Evolutionary conservation across 2,888 invertebrate species (phyloP).

Genomic region (Cepaea hortensis): DNA sequence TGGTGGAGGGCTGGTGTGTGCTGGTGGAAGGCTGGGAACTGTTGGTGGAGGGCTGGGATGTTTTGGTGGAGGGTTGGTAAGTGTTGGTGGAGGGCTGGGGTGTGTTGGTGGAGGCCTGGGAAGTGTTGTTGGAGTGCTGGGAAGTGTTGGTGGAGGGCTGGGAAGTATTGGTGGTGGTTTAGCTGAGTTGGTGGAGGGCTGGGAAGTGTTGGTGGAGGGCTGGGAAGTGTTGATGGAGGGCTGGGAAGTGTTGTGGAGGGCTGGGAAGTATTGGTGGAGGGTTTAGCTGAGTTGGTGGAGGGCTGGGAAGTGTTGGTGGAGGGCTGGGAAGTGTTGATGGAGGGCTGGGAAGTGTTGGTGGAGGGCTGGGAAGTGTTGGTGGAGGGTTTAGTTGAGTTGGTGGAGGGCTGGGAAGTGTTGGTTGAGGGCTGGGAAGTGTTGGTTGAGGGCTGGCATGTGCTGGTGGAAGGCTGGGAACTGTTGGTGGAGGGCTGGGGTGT

Average conservation of each 20-base stretch:
- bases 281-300: not conserved
- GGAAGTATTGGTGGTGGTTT: not conserved
- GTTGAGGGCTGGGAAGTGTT: not conserved
- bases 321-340: too few species aligned
- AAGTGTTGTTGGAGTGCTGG: not conserved
- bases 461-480: not conserved
- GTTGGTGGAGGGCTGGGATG: not conserved
- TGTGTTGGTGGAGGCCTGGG: not conserved
- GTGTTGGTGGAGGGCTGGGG: not conserved
- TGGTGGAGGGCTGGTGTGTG: not conserved
- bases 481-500: not conserved
- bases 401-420: not conserved
- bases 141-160: not conserved
- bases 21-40: not conserved
- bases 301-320: too few species aligned
- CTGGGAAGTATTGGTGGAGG: not conserved
- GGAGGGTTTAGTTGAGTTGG: not conserved
- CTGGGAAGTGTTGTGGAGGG: not conserved
- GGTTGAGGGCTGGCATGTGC: not conserved
- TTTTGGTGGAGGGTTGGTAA: not conserved
- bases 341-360: too few species aligned
- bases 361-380: too few species aligned
- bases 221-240: not conserved
- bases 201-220: not conserved
- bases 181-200: not conserved